These are phyloP conservation scores for Syngnathus scovelli DNA, from an alignment of 2,113 vertebrate genomes.

Conservation along the genomic window DNA sequence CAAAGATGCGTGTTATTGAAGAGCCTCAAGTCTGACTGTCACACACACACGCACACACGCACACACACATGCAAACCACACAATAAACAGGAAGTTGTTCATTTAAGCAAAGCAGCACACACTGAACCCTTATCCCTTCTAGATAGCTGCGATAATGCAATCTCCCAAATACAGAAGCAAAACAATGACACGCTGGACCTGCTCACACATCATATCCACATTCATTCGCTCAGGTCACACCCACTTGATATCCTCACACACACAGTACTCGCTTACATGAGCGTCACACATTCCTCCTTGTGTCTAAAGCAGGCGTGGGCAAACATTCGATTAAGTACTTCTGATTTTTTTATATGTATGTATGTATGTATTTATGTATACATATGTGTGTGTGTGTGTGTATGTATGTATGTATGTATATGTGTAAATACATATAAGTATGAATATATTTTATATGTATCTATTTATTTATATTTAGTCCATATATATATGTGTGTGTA, in stretches of 20 bases:
- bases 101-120: background rate
- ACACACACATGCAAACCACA: background rate
- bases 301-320: background rate
- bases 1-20: constrained; percentile 54
- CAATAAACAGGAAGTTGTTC: constrained; percentile 14
- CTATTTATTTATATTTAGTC: too few species aligned
- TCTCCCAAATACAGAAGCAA: background rate
- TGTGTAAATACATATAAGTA: too few species aligned
- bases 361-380: too few species aligned
- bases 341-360: too few species aligned
- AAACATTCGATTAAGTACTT: background rate
- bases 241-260: constrained; percentile 25
- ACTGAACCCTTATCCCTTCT: background rate
- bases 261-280: constrained; percentile 14
- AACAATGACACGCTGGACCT: constrained; percentile 32
- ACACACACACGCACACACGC: background rate
- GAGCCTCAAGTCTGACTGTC: constrained; percentile 38
- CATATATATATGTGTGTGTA: too few species aligned
- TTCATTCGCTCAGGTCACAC: constrained; percentile 44
- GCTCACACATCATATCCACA: constrained; percentile 51
- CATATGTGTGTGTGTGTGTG: too few species aligned
- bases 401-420: too few species aligned
- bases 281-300: constrained; percentile 46
- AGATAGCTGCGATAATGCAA: background rate
- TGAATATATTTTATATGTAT: too few species aligned